phyloP scores from a whole-genome alignment of 2,888 invertebrate species.

The Dryococelus australis region DNA sequence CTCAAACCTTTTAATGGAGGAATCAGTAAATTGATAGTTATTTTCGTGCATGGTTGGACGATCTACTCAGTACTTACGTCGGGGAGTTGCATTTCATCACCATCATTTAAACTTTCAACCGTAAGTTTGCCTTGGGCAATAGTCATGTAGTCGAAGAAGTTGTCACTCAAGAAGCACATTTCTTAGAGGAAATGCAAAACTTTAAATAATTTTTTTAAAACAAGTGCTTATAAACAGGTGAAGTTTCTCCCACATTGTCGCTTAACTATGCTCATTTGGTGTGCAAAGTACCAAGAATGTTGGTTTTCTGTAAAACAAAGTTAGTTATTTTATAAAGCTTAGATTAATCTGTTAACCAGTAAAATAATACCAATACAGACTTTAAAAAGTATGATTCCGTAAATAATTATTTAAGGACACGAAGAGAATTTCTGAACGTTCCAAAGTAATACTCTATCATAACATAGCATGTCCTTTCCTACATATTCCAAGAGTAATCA shows the following conservation, averaged over 20 bases:
- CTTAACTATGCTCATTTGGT: not conserved
- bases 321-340: too few species aligned
- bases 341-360: too few species aligned
- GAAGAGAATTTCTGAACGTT: too few species aligned
- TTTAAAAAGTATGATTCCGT: too few species aligned
- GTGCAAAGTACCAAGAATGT: not conserved
- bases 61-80: slow-evolving; percentile 76
- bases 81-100: slow-evolving; percentile 87
- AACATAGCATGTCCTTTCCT: too few species aligned
- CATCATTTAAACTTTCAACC: slow-evolving; percentile 95
- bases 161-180: slow-evolving; percentile 79
- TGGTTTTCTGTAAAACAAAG: too few species aligned
- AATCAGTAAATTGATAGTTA: not conserved
- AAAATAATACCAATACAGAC: too few species aligned
- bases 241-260: not conserved
- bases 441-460: too few species aligned
- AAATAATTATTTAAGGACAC: too few species aligned
- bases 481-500: too few species aligned
- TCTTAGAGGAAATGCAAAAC: slow-evolving; percentile 66
- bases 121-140: slow-evolving; percentile 96
- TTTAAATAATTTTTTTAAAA: not conserved
- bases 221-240: not conserved
- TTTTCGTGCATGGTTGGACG: not conserved
- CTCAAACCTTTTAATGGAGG: too few species aligned
- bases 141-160: slow-evolving; percentile 93